Conservation (phyloP, 2,113 vertebrate species). For the Dasypus novemcinctus region DNA sequence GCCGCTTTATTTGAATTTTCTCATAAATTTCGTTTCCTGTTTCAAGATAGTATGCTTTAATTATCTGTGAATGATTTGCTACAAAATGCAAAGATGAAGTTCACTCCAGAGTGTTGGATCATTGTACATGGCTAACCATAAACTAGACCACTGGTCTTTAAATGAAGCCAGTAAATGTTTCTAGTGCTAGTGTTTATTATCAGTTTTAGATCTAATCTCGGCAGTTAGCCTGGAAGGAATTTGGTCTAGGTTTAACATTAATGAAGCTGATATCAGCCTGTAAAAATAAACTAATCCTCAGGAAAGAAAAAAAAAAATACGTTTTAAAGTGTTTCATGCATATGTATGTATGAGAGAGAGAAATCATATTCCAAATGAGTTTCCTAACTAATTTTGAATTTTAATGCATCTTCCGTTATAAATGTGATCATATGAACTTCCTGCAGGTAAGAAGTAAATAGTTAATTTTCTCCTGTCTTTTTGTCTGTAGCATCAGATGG, state of each 20-base stretch:
- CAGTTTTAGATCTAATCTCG: background rate
- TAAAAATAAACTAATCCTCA: background rate
- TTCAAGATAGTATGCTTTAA: background rate
- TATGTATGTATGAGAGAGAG: background rate
- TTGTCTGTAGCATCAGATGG: conserved; percentile 93
- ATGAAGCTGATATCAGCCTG: background rate
- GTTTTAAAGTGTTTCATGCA: background rate
- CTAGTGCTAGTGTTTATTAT: background rate
- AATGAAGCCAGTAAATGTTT: background rate
- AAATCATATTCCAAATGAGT: background rate
- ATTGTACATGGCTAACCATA: background rate
- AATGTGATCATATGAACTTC: background rate
- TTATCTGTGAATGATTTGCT: conserved; percentile 6
- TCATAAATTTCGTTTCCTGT: background rate
- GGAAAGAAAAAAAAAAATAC: background rate
- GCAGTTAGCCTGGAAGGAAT: background rate
- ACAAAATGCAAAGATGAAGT: background rate
- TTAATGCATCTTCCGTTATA: background rate
- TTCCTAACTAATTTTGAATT: background rate
- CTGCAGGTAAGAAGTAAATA: background rate
- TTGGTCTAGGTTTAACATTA: background rate
- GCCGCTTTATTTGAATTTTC: background rate
- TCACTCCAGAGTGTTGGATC: background rate
- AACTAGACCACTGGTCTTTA: background rate
- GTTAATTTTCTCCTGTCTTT: conserved; percentile 3